These are phyloP conservation scores for Camelus dromedarius DNA, from an alignment of 2,113 vertebrate genomes.

Conservation along the genomic window DNA sequence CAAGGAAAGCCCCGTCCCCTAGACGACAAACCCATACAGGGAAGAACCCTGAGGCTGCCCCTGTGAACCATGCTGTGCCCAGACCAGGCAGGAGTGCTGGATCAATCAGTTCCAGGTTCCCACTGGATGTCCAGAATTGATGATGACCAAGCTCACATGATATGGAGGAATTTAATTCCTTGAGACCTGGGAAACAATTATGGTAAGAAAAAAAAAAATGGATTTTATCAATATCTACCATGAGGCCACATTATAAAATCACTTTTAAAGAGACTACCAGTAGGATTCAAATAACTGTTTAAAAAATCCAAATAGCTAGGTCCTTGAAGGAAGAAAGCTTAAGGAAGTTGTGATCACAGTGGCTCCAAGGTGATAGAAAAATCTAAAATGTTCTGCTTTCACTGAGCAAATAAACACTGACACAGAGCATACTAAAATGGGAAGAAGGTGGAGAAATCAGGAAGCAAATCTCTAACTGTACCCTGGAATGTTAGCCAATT, in stretches of 20 bases:
- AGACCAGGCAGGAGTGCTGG: neutral
- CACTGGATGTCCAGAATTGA: neutral
- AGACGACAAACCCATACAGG: neutral
- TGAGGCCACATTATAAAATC: neutral
- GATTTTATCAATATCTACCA: neutral
- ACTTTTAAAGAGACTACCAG: neutral
- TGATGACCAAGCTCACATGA: neutral
- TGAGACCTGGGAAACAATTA: neutral
- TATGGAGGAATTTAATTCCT: neutral
- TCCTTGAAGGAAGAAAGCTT: neutral
- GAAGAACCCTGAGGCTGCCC: neutral
- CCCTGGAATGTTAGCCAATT: neutral
- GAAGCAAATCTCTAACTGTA: neutral
- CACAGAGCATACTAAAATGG: neutral
- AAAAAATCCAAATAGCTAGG: neutral
- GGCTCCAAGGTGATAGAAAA: neutral
- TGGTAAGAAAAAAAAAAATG: neutral
- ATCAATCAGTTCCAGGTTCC: neutral
- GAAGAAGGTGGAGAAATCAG: neutral
- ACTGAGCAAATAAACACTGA: neutral
- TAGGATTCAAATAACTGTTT: neutral
- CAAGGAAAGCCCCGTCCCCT: neutral
- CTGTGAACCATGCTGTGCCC: neutral
- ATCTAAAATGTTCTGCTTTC: neutral
- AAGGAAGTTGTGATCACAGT: neutral